Percentiles rank a stretch among this genome's conserved stretches.
phyloP scores from a whole-genome alignment of 2,797 vertebrate species.

The Columba guinea region DNA sequence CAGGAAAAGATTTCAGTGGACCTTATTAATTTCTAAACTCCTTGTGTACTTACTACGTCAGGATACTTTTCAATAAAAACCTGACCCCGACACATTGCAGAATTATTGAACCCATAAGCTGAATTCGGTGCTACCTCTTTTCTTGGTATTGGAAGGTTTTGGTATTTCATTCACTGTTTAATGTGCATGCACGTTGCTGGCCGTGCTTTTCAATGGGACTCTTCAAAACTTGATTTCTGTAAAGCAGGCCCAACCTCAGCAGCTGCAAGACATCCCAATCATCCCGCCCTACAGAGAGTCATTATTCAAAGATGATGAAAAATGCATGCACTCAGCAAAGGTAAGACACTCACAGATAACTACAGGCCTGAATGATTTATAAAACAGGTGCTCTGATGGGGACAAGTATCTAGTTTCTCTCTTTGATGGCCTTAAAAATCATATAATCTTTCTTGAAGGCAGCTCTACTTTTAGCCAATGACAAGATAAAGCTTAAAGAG shows the following conservation, averaged over 20 bases:
- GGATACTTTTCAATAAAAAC: conserved; percentile 9
- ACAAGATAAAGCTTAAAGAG: background rate
- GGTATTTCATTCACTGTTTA: background rate
- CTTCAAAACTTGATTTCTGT: conserved; percentile 9
- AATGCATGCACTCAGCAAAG: conserved; percentile 44
- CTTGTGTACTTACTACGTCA: background rate
- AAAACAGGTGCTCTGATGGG: conserved; percentile 36
- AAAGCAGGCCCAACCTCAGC: background rate
- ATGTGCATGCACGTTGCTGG: background rate
- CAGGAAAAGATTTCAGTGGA: background rate
- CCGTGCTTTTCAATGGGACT: background rate
- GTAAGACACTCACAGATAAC: background rate
- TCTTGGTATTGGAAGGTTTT: background rate
- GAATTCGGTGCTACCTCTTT: background rate
- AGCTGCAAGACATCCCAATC: background rate
- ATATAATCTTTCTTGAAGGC: background rate
- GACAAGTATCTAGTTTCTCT: conserved; percentile 47
- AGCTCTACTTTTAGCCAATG: background rate
- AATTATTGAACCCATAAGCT: background rate
- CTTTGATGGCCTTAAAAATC: conserved; percentile 30
- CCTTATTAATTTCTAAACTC: background rate
- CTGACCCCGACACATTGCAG: background rate
- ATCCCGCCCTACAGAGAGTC: background rate
- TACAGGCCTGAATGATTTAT: conserved; percentile 68
- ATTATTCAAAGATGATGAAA: conserved; percentile 63